Evolutionary conservation across 2,888 invertebrate genomes (phyloP).

Genomic region (Stegana nigrithorax): DNA sequence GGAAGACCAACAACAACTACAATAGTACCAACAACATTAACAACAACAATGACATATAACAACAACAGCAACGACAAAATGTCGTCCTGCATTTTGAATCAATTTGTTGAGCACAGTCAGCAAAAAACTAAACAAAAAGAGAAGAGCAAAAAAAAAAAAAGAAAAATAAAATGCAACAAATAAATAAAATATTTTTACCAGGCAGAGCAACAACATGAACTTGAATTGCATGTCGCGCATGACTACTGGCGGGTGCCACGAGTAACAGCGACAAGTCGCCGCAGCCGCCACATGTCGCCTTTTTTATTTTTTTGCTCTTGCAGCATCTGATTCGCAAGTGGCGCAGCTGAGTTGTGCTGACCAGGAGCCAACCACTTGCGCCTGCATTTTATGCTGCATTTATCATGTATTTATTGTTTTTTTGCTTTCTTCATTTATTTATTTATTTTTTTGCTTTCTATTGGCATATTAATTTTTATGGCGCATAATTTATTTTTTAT

Average conservation of each 20-base stretch:
- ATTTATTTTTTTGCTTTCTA: constrained; percentile 1
- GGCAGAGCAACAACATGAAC: not conserved
- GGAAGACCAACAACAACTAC: not conserved
- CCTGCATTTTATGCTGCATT: no score
- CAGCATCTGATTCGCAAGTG: no score
- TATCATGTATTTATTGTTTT: not conserved
- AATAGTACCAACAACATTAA: not conserved
- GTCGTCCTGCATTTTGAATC: constrained; percentile 9
- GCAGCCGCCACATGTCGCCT: no score
- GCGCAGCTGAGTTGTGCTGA: no score
- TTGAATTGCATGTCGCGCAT: no score
- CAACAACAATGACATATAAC: not conserved
- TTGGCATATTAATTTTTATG: not conserved
- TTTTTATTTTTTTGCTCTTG: not conserved
- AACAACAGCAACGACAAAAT: not conserved
- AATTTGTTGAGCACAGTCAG: constrained; percentile 7
- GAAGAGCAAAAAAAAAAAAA: not conserved
- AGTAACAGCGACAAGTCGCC: no score
- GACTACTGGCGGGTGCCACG: no score
- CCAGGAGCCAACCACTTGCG: no score
- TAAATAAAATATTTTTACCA: constrained; percentile 7
- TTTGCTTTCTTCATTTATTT: not conserved
- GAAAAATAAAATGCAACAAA: not conserved
- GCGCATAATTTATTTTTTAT: not conserved
- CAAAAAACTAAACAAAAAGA: not conserved